Evolutionary conservation across 64 coral and sea anemone species (phyloP).

Genomic region (Montipora efflorescens): DNA sequence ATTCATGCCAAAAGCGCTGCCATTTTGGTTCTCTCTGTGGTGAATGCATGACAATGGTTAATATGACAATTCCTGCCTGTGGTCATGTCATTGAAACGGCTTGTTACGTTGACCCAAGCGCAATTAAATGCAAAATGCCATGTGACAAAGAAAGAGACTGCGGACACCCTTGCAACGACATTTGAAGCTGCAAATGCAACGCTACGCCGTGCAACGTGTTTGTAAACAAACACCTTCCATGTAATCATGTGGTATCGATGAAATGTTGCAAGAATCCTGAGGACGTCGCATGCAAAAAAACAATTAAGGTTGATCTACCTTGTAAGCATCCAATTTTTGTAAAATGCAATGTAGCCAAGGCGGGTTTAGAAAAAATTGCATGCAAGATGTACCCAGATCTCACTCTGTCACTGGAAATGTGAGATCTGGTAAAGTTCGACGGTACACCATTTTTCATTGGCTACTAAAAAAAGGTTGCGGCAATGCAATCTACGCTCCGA

Average conservation of each 20-base stretch:
- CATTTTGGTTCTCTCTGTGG: conserved; percentile 24
- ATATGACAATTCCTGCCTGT: conserved; percentile 7
- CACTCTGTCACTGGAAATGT: too few species aligned
- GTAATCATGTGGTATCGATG: conserved; percentile 25
- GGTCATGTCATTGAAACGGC: neutral
- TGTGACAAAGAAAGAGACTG: conserved; percentile 54
- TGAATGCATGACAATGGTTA: neutral
- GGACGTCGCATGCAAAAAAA: conserved; percentile 12
- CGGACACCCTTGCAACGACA: conserved; percentile 53
- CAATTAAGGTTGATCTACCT: neutral
- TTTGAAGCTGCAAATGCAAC: conserved; percentile 37
- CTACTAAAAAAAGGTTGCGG: too few species aligned
- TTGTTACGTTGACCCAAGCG: conserved; percentile 11
- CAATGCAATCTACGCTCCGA: too few species aligned
- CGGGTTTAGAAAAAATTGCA: neutral
- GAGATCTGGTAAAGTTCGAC: too few species aligned
- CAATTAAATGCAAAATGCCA: neutral
- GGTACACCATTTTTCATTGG: too few species aligned
- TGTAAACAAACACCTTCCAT: conserved; percentile 29
- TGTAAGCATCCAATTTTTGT: neutral
- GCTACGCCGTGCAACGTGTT: conserved; percentile 22
- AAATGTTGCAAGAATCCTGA: conserved; percentile 15
- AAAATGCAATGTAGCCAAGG: neutral
- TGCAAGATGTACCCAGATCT: too few species aligned
- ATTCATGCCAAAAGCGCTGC: conserved; percentile 31